Base-by-base conservation (phyloP, 2,113 vertebrate species). In the Apaloderma vittatum region DNA sequence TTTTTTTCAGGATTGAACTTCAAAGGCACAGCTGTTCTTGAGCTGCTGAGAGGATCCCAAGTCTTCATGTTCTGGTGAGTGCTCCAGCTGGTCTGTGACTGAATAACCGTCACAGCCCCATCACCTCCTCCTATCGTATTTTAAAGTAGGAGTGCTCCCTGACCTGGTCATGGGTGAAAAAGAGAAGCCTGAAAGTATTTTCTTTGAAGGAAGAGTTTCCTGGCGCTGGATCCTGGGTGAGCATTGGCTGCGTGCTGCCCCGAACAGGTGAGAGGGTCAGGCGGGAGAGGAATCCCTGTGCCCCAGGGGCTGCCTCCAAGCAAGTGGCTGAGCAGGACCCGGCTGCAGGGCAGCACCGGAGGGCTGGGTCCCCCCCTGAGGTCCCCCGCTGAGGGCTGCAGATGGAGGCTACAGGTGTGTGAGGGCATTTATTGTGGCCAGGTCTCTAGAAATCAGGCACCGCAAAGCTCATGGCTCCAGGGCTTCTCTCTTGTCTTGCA, bases 321-420 rank as follows among this genome's bases (percentile, higher is more conserved):
- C n/a, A 37, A 12, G 1, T 13, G n/a, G 5, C 37, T 79, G 34
- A 30, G 58, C 37, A 49, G n/a, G 34, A 70, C 30, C 4, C 20
- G 72, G 40, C 37, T 77, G 19, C 52, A 72, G 79, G 48, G 27
- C 36, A 67, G 51, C 7, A 21, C 24, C 9, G 61, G 46, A 48
- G 34, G 11, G n/a, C 4, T 9, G 3, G 14, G 30, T n/a, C 27
- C 48, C 58, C 15, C 51, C 29, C 65, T 1, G 2, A 29, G 21
- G 18, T 80, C 27, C 12, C 34, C 51, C 17, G 4, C 6, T 66
- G 40, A 40, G 40, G 40, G 5, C 63, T 83, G n/a, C 19, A 32
- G n/a, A 57, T 2, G 1, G n/a, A 54, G 17, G 9, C 22, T 89
- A 43, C 32, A 16, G 32, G 51, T 1, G 0, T 23, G 40, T 27